Conservation (phyloP, 2,888 invertebrate genomes). For the Pristionchus japonicus region DNA sequence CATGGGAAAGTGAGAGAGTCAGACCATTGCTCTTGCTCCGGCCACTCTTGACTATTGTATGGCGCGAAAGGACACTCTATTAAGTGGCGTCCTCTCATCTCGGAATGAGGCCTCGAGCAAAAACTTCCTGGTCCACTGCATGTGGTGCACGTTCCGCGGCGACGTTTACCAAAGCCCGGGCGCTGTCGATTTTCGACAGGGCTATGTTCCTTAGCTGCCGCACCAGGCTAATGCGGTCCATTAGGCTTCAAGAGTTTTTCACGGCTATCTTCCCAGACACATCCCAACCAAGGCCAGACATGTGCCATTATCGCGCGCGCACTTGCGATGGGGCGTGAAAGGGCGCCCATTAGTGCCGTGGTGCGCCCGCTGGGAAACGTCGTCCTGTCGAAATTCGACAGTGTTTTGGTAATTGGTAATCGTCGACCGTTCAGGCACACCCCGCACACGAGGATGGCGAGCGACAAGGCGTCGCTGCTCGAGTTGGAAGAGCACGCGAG, state of each 20-base stretch:
- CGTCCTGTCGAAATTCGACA: background rate
- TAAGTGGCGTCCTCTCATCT: background rate
- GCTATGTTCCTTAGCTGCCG: background rate
- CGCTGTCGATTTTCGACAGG: background rate
- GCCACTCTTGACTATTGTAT: background rate
- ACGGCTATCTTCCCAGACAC: background rate
- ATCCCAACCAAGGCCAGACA: conserved; percentile 4
- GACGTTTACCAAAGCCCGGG: background rate
- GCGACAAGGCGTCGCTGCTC: conserved; percentile 41
- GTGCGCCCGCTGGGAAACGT: conserved; percentile 1
- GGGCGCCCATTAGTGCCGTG: background rate
- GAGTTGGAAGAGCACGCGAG: conserved; percentile 37
- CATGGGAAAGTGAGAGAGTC: too few species aligned
- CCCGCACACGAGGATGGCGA: background rate
- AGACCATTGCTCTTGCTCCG: background rate
- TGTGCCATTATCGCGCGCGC: background rate
- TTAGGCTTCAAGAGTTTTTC: background rate
- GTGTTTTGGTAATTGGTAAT: background rate
- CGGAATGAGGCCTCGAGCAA: background rate
- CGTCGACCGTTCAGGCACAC: background rate
- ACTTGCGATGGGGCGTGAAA: conserved; percentile 1
- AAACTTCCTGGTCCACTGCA: background rate
- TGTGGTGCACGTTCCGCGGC: background rate
- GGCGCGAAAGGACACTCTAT: background rate
- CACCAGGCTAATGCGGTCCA: background rate